phyloP scores from a whole-genome alignment of 2,113 vertebrate species.

The Oreochromis tanganicae region DNA sequence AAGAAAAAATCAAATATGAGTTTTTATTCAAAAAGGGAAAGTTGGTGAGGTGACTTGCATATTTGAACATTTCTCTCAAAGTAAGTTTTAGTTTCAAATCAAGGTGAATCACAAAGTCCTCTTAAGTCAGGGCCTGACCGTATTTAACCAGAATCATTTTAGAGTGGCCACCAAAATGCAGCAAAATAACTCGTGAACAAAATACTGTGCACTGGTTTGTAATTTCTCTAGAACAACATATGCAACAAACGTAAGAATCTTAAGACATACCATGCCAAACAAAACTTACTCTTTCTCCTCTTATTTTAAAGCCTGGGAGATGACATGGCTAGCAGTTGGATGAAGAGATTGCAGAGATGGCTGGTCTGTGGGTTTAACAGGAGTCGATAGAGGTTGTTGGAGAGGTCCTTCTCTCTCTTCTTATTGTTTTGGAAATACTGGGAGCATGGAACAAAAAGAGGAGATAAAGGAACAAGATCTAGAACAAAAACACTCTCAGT shows the following conservation, averaged over 20 bases:
- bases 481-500: not conserved
- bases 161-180: not conserved
- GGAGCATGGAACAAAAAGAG: not conserved
- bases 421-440: not conserved
- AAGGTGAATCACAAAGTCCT: not conserved
- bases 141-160: not conserved
- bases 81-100: not conserved
- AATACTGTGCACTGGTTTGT: not conserved
- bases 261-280: not conserved
- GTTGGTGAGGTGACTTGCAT: not conserved
- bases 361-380: not conserved
- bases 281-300: not conserved
- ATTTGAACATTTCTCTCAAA: not conserved
- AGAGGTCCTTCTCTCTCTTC: not conserved
- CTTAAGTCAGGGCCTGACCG: not conserved
- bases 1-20: not conserved
- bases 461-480: not conserved
- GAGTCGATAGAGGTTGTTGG: not conserved
- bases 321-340: not conserved
- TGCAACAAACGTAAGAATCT: not conserved
- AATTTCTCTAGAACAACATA: not conserved
- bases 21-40: not conserved
- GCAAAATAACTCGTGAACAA: not conserved
- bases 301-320: not conserved
- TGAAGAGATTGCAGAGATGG: not conserved